A percentile compares a stretch with the other conserved stretches of the same genome.
Evolutionary conservation across 2,797 vertebrate genomes (phyloP).

Genomic region (Gymnoscopelus braueri): DNA sequence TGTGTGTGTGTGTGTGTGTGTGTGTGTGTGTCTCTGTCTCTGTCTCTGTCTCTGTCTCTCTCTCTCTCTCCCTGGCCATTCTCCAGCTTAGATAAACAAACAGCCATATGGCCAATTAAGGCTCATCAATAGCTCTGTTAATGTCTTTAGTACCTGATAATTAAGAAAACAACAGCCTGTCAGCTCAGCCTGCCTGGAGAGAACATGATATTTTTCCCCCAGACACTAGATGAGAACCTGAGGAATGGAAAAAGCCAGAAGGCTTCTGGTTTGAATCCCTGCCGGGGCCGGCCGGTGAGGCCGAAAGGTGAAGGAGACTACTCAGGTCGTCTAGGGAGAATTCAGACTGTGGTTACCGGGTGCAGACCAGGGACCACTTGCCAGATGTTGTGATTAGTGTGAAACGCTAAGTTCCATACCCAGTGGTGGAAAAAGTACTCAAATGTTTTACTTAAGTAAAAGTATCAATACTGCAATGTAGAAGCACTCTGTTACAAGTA

Average conservation of each 20-base stretch:
- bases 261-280: neutral
- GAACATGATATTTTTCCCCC: conserved; percentile 45
- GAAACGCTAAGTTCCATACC: too few relatives aligned
- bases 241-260: conserved; percentile 10
- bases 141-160: conserved; percentile 73
- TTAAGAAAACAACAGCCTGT: conserved; percentile 71
- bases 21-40: conserved; percentile 34
- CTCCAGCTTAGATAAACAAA: conserved; percentile 66
- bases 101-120: conserved; percentile 81
- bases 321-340: too few relatives aligned
- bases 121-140: conserved; percentile 75
- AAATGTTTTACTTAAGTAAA: too few relatives aligned
- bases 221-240: conserved; percentile 26
- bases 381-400: too few relatives aligned
- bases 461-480: too few relatives aligned
- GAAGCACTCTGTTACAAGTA: too few relatives aligned
- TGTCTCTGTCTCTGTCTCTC: conserved; percentile 18
- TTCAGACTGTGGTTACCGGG: too few relatives aligned
- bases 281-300: too few relatives aligned
- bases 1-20: conserved; percentile 23
- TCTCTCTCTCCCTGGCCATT: conserved; percentile 49
- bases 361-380: too few relatives aligned
- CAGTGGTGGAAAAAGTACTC: too few relatives aligned
- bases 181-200: conserved; percentile 39
- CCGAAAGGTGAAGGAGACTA: too few relatives aligned